Conservation (phyloP, 30 jellyfish, hydroid and myxozoan genomes). For the Turritopsis rubra region DNA sequence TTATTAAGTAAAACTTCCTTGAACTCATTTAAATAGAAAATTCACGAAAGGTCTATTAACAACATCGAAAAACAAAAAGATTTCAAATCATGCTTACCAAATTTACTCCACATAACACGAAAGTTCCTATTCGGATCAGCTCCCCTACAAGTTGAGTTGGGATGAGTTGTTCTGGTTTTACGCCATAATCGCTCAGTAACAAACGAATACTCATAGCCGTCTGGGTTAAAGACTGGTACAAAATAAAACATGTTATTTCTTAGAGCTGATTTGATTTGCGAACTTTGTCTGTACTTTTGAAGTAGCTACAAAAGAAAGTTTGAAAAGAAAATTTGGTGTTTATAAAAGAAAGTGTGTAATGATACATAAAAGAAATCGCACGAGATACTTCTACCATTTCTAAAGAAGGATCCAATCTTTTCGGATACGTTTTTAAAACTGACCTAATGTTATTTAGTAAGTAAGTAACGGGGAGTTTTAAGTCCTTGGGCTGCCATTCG, state of each 20-base stretch:
- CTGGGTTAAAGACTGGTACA: slow-evolving; percentile 34
- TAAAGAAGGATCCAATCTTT: too few species aligned
- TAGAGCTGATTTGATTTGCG: neutral
- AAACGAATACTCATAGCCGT: slow-evolving; percentile 32
- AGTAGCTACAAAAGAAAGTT: neutral
- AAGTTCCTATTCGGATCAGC: slow-evolving; percentile 37
- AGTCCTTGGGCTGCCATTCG: too few species aligned
- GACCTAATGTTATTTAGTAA: neutral
- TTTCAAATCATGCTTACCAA: neutral
- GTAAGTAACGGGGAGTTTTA: too few species aligned
- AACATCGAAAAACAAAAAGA: neutral
- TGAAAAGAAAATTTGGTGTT: neutral
- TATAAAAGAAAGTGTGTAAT: too few species aligned
- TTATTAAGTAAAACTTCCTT: too few species aligned
- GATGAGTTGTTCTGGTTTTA: slow-evolving; percentile 19
- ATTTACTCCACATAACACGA: slow-evolving; percentile 13
- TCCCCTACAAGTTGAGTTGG: slow-evolving; percentile 12
- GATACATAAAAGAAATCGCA: too few species aligned
- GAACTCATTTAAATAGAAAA: too few species aligned
- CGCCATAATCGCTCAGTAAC: slow-evolving; percentile 30
- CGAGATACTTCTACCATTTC: too few species aligned
- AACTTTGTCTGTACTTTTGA: neutral
- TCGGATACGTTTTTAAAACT: neutral
- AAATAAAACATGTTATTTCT: slow-evolving; percentile 13
- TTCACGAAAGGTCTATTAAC: too few species aligned